A percentile compares a stretch with the other conserved stretches of the same genome.
Conservation (phyloP, 2,888 invertebrate species). For the Drosophila seclusa region DNA sequence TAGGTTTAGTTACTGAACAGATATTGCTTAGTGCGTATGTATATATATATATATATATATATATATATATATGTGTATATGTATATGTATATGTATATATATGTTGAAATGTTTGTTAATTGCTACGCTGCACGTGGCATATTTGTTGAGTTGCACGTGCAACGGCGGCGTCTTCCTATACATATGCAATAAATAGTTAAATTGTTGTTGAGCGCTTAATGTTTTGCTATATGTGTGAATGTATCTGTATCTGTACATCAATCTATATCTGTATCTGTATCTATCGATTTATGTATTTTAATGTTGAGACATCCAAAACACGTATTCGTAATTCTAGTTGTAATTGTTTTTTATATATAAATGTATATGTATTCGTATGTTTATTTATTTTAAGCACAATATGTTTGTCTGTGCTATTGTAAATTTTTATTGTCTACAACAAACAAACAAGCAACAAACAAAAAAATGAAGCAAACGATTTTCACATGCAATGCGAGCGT, state of each 20-base stretch:
- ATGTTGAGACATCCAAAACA: constrained; percentile 68
- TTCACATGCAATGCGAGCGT: constrained; percentile 12
- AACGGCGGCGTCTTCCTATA: constrained; percentile 80
- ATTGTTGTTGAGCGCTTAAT: constrained; percentile 63
- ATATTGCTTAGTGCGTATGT: constrained; percentile 43
- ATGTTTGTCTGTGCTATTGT: constrained; percentile 78
- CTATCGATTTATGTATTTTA: constrained; percentile 59
- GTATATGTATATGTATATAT: constrained; percentile 16
- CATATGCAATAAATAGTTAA: constrained; percentile 81
- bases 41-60: neutral
- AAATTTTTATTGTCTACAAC: constrained; percentile 56
- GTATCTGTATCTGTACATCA: constrained; percentile 7
- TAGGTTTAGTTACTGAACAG: constrained; percentile 53
- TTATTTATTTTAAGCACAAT: constrained; percentile 70
- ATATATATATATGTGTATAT: neutral
- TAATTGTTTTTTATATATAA: constrained; percentile 48
- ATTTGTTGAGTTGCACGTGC: constrained; percentile 24
- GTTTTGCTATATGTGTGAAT: constrained; percentile 58
- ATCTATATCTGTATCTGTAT: constrained; percentile 24
- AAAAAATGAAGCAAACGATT: constrained; percentile 6
- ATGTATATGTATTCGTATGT: constrained; percentile 50
- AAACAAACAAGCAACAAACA: constrained; percentile 8
- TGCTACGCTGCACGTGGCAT: constrained; percentile 30
- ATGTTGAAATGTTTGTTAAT: constrained; percentile 55
- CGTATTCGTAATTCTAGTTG: constrained; percentile 68